Base-by-base conservation (phyloP, 2,797 vertebrate genomes). In the Morelia viridis region DNA sequence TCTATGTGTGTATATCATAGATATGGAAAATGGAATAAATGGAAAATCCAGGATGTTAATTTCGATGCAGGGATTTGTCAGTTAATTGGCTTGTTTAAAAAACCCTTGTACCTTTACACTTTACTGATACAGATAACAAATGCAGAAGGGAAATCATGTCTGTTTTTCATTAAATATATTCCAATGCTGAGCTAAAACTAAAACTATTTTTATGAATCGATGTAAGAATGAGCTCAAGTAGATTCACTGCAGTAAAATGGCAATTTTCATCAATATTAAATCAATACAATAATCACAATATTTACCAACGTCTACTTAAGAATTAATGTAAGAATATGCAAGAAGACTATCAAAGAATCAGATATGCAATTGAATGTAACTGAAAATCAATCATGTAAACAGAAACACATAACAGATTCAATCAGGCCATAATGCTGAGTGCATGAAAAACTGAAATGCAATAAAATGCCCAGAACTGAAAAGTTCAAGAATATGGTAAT, bases 181-280 rank as follows among this genome's bases (percentile, higher is more conserved):
- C 50, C 53, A 76, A 15, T 57, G 12, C 65, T 89, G 71, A 41
- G 35, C 50, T 24, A 76, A 24, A 76, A 76, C 53, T 57, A 76
- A 58, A 89, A 31, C 13, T 83, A 61, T 83, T 31, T 10, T 26
- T 46, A 41, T 90, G 71, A 83, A 83, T 41, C 31, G 57, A 46
- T 60, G 41, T 83, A 28, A 83, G 56, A 80, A 80, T 46, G 22
- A 46, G 41, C 76, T 24, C 19, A 80, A 80, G 41, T 46, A 80
- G 76, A 80, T 80, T 80, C 41, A 60, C 56, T 46, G 53, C n/a
- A 58, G 85, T 9, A 64, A 60, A 80, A 76, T 3, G 22, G 13
- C 80, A 5, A 83, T 90, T 90, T 60, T 61, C 71, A 53, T 85
- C 76, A 84, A 84, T 90, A 90, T 90, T 64, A 90, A 90, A 90